phyloP scores from a whole-genome alignment of 2,888 invertebrate species.

The Cerceris ruficornis region DNA sequence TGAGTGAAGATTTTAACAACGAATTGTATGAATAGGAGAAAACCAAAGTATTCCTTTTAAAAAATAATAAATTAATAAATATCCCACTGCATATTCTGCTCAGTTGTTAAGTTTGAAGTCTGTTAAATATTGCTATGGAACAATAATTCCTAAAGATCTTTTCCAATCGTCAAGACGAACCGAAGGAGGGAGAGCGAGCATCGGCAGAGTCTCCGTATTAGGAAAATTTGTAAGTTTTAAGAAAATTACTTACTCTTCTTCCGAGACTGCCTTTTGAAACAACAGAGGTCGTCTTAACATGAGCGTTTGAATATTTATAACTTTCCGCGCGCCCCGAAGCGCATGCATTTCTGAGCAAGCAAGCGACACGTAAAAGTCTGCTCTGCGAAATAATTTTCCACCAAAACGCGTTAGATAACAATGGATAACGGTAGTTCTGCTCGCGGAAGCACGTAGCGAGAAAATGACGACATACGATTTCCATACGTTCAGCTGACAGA shows the following conservation, averaged over 20 bases:
- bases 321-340: constrained; percentile 6
- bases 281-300: not conserved
- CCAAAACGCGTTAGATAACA: constrained; percentile 20
- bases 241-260: not conserved
- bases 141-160: not conserved
- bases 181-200: no score
- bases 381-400: constrained; percentile 5
- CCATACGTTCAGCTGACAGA: constrained; percentile 12
- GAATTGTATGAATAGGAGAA: no score
- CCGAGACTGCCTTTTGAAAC: not conserved
- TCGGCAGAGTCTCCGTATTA: not conserved
- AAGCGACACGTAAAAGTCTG: constrained; percentile 7
- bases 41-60: no score
- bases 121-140: not conserved
- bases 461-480: constrained; percentile 17
- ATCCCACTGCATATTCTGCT: no score
- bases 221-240: not conserved
- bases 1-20: no score
- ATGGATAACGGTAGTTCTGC: constrained; percentile 25
- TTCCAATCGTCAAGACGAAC: no score
- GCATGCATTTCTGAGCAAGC: constrained; percentile 26
- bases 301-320: constrained; percentile 26
- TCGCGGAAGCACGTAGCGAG: constrained; percentile 11
- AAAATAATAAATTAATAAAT: no score
- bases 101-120: no score